Base-by-base conservation (phyloP, 2,888 invertebrate genomes). In the Cremastinae sp. region DNA sequence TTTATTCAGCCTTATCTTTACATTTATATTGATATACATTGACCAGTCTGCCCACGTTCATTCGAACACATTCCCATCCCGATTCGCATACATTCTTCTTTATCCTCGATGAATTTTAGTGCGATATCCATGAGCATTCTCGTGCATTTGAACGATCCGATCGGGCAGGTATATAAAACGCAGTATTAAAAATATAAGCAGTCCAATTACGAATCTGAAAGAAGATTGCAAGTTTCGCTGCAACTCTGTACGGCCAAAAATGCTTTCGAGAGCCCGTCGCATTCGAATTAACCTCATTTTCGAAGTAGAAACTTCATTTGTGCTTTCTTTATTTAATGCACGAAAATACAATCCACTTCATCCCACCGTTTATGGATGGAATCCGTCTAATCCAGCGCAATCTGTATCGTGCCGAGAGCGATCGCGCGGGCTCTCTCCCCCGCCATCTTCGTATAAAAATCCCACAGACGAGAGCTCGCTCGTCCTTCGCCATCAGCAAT, bases 11-110 rank as follows among this genome's bases (percentile, higher is more conserved):
- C 16, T 51, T 64, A 68, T 68, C 49, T 49, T 58, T 74, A 47
- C 59, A 49, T 84, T 83, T 82, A 80, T 81, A 77, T 78, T 80
- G 81, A 82, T 85, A 82, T 82, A 82, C 83, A 84, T 86, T 84
- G 83, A 83, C 84, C 83, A 79, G 78, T 75, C 78, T 70, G 74
- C 79, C 66, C 68, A 61, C 69, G 66, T 56, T 14, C 39, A 39
- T 20, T 61, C 28, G 28, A 12, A 9, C 4, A 9, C 4, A 28
- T 5, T 28, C 35, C 20, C 56, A 12, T 65, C 28, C n/a, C 43
- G 41, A 79, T 82, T 83, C 80, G 72, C 83, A 84, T 86, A 84
- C 84, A 84, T 58, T 20, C 45, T 16, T 51, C 62, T 55, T 47
- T 72, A 16, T 66, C 39, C 56, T 22, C 55, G 55, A 65, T 71